Percentiles rank a stretch among this genome's conserved stretches.
phyloP scores from a whole-genome alignment of 2,888 invertebrate species.

The Xanthia togata region DNA sequence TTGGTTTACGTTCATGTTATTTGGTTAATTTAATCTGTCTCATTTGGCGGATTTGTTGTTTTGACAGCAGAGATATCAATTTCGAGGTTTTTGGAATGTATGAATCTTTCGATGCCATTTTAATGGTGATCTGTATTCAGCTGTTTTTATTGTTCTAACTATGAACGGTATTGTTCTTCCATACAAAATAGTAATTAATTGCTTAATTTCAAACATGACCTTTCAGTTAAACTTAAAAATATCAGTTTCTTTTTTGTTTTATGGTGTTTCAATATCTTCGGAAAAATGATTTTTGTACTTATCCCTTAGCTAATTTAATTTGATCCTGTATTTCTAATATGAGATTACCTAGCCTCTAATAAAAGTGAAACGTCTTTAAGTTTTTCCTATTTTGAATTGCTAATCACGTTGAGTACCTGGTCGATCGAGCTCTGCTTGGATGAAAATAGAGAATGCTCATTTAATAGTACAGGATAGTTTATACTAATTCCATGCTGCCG shows the following conservation, averaged over 20 bases:
- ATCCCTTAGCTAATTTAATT: no score
- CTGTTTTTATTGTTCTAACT: no score
- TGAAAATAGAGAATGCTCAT: no score
- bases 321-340: background rate
- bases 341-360: background rate
- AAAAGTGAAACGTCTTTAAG: background rate
- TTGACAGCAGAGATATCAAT: background rate
- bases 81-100: background rate
- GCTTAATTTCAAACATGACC: background rate
- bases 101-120: background rate
- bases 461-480: no score
- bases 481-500: no score
- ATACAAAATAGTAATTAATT: background rate
- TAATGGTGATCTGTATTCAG: no score
- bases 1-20: conserved; percentile 19
- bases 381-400: no score
- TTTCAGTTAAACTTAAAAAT: background rate
- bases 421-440: no score
- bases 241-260: background rate
- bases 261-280: no score
- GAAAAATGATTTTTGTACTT: no score
- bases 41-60: conserved; percentile 8
- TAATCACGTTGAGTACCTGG: no score
- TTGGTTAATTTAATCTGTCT: conserved; percentile 22
- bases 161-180: no score